These are phyloP conservation scores for Orestias chungarensis DNA, from an alignment of 2,797 vertebrate species.

Conservation along the genomic window DNA sequence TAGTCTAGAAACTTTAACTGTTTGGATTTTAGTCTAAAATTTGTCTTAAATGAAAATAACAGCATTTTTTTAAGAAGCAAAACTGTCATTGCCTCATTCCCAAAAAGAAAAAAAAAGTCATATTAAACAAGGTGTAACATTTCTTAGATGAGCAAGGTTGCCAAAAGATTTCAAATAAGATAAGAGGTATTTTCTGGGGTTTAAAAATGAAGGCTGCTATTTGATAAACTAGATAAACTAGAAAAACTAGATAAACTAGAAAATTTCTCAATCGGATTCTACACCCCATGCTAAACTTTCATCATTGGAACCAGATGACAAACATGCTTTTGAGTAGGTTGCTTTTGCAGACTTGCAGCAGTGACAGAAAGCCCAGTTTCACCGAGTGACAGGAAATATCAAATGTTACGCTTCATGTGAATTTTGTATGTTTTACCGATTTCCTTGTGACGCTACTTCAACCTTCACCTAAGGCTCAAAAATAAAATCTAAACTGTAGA, in stretches of 20 bases:
- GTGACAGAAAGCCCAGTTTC: neutral
- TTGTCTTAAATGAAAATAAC: neutral
- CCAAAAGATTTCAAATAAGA: neutral
- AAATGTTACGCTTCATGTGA: neutral
- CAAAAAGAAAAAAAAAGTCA: neutral
- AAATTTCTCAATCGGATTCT: neutral
- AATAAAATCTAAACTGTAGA: neutral
- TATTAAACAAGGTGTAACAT: neutral
- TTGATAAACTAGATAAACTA: neutral
- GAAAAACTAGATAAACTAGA: too few species aligned
- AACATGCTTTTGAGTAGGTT: neutral
- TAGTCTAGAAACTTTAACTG: neutral
- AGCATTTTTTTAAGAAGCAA: neutral
- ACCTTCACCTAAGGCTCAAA: neutral
- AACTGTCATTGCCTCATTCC: neutral
- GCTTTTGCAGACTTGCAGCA: conserved; percentile 29
- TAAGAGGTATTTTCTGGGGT: neutral
- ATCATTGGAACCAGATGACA: neutral
- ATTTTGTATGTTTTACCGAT: neutral
- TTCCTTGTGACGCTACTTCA: neutral
- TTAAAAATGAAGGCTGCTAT: neutral
- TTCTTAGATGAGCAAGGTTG: neutral
- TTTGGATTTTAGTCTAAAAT: neutral
- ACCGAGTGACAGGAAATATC: conserved; percentile 11
- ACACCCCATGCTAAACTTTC: too few species aligned